Evolutionary conservation across 2,888 invertebrate species (phyloP).

Genomic region (Hirtodrosophila duncani): DNA sequence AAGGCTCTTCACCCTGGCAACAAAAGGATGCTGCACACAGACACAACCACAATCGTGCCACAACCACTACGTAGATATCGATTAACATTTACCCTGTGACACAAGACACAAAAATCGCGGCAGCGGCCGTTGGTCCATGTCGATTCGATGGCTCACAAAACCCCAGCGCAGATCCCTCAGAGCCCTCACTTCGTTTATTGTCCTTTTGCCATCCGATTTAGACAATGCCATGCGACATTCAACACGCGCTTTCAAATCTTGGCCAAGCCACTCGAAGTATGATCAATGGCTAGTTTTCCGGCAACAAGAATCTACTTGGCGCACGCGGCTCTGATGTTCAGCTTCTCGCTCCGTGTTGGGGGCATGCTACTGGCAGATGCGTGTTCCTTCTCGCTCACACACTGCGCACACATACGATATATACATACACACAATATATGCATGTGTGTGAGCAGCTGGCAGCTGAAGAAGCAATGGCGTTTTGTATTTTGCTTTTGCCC

Average conservation of each 20-base stretch:
- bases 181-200: no score
- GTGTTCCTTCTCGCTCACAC: conserved; percentile 1
- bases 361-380: conserved; percentile 52
- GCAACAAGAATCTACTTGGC: conserved; percentile 44
- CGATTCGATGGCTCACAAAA: conserved; percentile 55
- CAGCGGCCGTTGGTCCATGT: conserved; percentile 49
- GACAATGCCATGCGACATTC: conserved; percentile 17
- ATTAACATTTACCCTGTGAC: conserved; percentile 65
- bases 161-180: conserved; percentile 28
- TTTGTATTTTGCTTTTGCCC: conserved; percentile 45
- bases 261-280: conserved; percentile 33
- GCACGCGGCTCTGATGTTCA: conserved; percentile 39
- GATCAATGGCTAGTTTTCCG: conserved; percentile 53
- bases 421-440: conserved; percentile 1
- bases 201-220: no score
- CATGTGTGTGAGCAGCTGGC: conserved; percentile 33
- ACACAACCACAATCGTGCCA: conserved; percentile 14
- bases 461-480: conserved; percentile 68
- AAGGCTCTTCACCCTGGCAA: conserved; percentile 20
- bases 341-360: conserved; percentile 33
- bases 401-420: conserved; percentile 8
- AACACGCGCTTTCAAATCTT: conserved; percentile 34
- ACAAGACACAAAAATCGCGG: conserved; percentile 56
- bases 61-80: conserved; percentile 43
- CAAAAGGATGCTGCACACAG: conserved; percentile 36